phyloP scores from a whole-genome alignment of 2,797 vertebrate genomes.

The Trematomus bernacchii region DNA sequence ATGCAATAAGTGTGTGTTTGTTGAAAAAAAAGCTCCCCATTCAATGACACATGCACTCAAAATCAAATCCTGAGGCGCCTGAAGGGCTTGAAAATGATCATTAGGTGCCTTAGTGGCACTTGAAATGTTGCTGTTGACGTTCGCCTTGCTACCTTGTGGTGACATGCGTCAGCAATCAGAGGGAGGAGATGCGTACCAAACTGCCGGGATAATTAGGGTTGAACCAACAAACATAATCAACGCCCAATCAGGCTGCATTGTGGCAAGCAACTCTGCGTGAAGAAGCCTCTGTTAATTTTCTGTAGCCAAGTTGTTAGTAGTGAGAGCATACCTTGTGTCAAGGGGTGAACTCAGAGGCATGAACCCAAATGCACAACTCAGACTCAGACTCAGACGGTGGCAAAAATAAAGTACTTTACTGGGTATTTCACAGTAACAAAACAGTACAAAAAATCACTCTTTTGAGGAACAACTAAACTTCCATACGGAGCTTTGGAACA shows the following conservation, averaged over 20 bases:
- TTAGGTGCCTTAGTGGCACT: conserved; percentile 62
- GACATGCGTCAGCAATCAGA: conserved; percentile 60
- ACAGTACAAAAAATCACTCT: too few relatives aligned
- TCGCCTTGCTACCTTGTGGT: conserved; percentile 30
- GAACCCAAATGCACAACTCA: too few relatives aligned
- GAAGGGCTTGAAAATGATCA: conserved; percentile 61
- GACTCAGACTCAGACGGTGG: too few relatives aligned
- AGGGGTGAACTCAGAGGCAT: too few relatives aligned
- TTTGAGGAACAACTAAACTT: too few relatives aligned
- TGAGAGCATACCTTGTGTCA: conserved; percentile 5
- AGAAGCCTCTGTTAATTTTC: conserved; percentile 37
- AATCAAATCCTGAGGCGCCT: conserved; percentile 59
- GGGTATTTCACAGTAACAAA: too few relatives aligned
- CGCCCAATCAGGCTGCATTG: conserved; percentile 69
- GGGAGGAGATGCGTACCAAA: conserved; percentile 46
- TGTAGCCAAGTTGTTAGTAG: conserved; percentile 29
- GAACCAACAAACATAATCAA: conserved; percentile 77
- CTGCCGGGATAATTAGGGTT: conserved; percentile 65
- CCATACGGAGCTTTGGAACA: too few relatives aligned
- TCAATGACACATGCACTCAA: conserved; percentile 30
- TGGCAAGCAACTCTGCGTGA: conserved; percentile 50
- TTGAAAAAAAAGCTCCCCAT: conserved; percentile 3
- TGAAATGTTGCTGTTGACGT: conserved; percentile 44
- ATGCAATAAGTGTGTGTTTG: conserved; percentile 6
- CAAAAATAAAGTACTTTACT: too few relatives aligned